Evolutionary conservation across 2,113 vertebrate genomes (phyloP), one percentile per base, ranked within the genome.

Genomic region (Eptatretus burgeri): DNA sequence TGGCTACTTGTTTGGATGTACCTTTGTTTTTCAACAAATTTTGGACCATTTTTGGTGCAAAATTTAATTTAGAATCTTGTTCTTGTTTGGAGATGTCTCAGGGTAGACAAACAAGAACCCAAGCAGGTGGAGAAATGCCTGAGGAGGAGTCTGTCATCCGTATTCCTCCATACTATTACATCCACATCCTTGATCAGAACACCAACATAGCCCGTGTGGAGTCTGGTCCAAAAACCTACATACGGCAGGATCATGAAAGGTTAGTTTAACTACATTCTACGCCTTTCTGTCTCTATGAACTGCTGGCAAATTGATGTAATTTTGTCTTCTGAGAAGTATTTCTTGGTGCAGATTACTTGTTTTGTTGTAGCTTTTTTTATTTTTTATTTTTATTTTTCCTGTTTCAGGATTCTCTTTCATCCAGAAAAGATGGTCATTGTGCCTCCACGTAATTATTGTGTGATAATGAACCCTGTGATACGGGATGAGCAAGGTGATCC

Each of bases 211-310:
- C 81, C 66, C 79, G 72, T 0, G 79, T 87, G 69, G 82, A 84
- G 73, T 71, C 78, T 0, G 84, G 85, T 9, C 83, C 85, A 5
- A 80, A 80, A 67, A 85, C 83, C 51, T 85, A 84, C 69, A 85
- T 87, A 73, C 79, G 81, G 2, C 83, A 88, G 73, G 84, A 88
- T 74, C 82, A 89, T 16, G 84, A 89, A 66, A 78, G 83, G 84
- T 85, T 2, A 56, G 53, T 41, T 41, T 41, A 41, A 41, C 27
- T 41, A 41, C 27, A 3, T 41, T 3, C 27, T 41, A 41, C 7
- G 27, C 7, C 27, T 41, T 3, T 7, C 27, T 41, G 27, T 41
- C 27, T 41, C 27, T 41, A 41, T 7, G 27, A 41, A 7, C 27
- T 41, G 27, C 27, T 41, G n/a, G n/a, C n/a, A n/a, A n/a, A n/a